A percentile compares a stretch with the other conserved stretches of the same genome.
Evolutionary conservation across 1,140 invertebrate species (phyloP).

Genomic region (Trissolcus basalis): DNA sequence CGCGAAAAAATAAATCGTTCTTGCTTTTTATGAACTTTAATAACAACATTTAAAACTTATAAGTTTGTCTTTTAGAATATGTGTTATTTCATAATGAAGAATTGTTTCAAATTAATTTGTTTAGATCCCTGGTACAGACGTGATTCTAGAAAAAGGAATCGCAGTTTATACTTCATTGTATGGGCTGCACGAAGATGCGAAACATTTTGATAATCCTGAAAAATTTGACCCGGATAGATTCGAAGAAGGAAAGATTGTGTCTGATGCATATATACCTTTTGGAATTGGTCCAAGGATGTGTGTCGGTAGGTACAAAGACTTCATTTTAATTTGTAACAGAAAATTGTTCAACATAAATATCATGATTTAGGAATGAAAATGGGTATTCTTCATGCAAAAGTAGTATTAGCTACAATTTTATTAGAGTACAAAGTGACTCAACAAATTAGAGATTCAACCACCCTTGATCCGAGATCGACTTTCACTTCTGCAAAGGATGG

Average conservation of each 20-base stretch:
- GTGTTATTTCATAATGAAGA: too few relatives aligned
- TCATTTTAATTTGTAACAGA: background rate
- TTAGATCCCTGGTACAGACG: conserved; percentile 69
- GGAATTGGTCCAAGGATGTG: conserved; percentile 62
- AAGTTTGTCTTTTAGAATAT: too few relatives aligned
- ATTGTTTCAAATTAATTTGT: too few relatives aligned
- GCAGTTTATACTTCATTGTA: conserved; percentile 63
- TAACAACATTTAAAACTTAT: too few relatives aligned
- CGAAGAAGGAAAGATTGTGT: conserved; percentile 47
- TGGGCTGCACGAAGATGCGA: conserved; percentile 72
- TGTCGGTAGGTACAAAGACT: conserved; percentile 44
- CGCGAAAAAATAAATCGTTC: too few relatives aligned
- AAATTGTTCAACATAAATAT: background rate
- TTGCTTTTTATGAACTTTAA: conserved; percentile 23
- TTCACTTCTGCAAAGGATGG: conserved; percentile 64
- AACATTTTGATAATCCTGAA: conserved; percentile 61
- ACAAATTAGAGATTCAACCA: conserved; percentile 59
- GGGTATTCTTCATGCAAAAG: conserved; percentile 81
- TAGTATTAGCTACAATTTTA: conserved; percentile 77
- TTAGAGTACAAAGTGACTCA: conserved; percentile 72
- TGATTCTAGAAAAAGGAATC: conserved; percentile 70
- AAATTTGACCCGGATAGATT: conserved; percentile 65
- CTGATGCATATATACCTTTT: conserved; percentile 62
- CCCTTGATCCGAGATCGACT: conserved; percentile 65
- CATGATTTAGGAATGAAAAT: conserved; percentile 77